Conservation (phyloP, 1,140 invertebrate species). For the Caenorhabditis remanei region DNA sequence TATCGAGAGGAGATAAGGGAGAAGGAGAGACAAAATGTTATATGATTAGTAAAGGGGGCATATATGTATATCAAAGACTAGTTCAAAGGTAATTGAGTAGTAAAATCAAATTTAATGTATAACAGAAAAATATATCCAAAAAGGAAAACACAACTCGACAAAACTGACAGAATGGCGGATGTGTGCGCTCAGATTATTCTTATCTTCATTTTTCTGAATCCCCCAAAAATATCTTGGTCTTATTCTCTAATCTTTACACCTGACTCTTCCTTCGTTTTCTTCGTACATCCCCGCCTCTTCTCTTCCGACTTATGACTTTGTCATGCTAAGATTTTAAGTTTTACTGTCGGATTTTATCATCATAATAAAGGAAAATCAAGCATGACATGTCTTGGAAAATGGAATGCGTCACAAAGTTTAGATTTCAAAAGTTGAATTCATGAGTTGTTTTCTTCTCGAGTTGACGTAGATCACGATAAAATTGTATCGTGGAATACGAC, state of each 20-base stretch:
- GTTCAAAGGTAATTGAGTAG: not conserved
- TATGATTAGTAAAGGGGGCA: not conserved
- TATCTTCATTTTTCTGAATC: not conserved
- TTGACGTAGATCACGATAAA: not conserved
- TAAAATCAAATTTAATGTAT: not conserved
- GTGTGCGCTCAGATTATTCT: slow-evolving; percentile 40
- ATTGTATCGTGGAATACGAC: not conserved
- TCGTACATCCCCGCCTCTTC: slow-evolving; percentile 18
- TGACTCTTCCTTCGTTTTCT: not conserved
- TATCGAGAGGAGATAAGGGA: not conserved
- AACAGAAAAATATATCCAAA: not conserved
- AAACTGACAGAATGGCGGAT: not conserved
- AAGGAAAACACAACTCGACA: not conserved
- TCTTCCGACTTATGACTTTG: not conserved
- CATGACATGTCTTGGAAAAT: not conserved
- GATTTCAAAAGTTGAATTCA: not conserved
- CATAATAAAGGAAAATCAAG: not conserved
- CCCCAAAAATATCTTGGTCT: not conserved
- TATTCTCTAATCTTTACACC: slow-evolving; percentile 35
- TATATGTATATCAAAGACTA: slow-evolving; percentile 6
- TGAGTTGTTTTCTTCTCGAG: not conserved
- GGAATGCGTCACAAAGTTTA: slow-evolving; percentile 1
- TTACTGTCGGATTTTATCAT: not conserved
- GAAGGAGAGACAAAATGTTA: slow-evolving; percentile 1
- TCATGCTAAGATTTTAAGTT: not conserved